Evolutionary conservation across 2,888 invertebrate species (phyloP).

Genomic region (Fragum whitleyi): DNA sequence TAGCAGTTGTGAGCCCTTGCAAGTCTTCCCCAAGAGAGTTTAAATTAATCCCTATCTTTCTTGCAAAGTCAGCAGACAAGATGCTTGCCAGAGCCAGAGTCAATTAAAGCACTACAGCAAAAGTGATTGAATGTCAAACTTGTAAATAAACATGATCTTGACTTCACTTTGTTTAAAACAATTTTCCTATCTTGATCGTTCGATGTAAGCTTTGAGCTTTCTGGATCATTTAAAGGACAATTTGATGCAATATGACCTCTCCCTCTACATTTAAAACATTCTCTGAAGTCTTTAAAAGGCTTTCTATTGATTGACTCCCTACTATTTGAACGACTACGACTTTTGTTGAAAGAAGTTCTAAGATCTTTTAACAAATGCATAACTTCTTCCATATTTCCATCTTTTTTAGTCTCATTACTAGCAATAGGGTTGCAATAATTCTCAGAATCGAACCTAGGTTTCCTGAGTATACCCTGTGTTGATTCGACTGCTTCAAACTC

Average conservation of each 20-base stretch:
- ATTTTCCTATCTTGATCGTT: constrained; percentile 20
- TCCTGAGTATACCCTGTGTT: too few relatives aligned
- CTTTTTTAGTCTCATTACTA: too few relatives aligned
- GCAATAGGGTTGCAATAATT: too few relatives aligned
- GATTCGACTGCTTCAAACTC: too few relatives aligned
- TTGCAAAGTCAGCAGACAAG: neutral
- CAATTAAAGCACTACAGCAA: neutral
- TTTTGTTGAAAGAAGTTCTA: too few relatives aligned
- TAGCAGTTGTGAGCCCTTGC: constrained; percentile 28
- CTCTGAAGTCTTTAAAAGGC: too few relatives aligned
- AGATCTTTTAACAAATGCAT: too few relatives aligned
- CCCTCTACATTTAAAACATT: constrained; percentile 35
- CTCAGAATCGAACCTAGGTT: too few relatives aligned
- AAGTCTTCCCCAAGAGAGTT: neutral
- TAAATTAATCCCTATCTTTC: neutral
- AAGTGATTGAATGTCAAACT: neutral
- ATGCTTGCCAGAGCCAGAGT: neutral
- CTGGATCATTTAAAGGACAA: constrained; percentile 10
- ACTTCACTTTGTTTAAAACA: neutral
- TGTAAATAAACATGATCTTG: neutral
- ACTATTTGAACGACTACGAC: too few relatives aligned
- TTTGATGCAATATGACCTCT: constrained; percentile 24
- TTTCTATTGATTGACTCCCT: too few relatives aligned
- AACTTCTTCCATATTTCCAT: too few relatives aligned
- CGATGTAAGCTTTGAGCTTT: constrained; percentile 40